A percentile compares a stretch with the other conserved stretches of the same genome.
phyloP scores from a whole-genome alignment of 1,140 invertebrate species.

The Psilanteris sp. region DNA sequence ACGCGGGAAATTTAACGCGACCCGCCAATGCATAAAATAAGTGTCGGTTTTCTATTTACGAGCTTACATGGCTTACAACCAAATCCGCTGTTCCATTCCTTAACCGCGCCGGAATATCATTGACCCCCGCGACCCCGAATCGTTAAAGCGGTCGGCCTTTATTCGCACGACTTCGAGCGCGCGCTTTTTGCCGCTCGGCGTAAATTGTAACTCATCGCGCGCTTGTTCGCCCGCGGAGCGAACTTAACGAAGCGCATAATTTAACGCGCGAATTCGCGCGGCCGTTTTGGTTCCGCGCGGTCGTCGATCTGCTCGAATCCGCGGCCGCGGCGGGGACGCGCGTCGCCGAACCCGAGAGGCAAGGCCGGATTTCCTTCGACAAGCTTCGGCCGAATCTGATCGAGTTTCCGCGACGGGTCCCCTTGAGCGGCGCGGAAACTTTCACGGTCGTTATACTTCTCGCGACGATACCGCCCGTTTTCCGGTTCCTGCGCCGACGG shows the following conservation, averaged over 20 bases:
- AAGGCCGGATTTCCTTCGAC: conserved; percentile 59
- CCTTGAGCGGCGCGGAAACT: conserved; percentile 46
- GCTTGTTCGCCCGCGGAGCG: conserved; percentile 1
- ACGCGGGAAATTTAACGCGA: no score
- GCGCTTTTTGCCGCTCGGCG: conserved; percentile 7
- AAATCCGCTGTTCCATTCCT: conserved; percentile 31
- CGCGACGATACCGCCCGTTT: conserved; percentile 45
- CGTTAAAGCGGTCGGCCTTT: conserved; percentile 37
- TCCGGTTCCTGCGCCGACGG: conserved; percentile 52
- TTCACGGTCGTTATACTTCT: conserved; percentile 62
- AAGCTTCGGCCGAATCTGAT: conserved; percentile 51
- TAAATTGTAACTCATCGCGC: conserved; percentile 40
- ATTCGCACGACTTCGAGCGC: no score
- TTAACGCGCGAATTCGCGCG: conserved; percentile 11
- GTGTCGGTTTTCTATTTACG: conserved; percentile 47
- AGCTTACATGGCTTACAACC: conserved; percentile 45
- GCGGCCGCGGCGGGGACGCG: no score
- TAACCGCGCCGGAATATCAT: conserved; percentile 41
- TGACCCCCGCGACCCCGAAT: conserved; percentile 38
- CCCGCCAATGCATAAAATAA: conserved; percentile 42
- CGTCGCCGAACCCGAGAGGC: no score
- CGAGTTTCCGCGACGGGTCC: conserved; percentile 37
- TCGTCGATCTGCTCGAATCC: no score
- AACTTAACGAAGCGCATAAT: no score
- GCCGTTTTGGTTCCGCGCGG: no score